These are phyloP conservation scores for Chrysina gloriosa DNA, from an alignment of 2,888 invertebrate genomes.

Conservation along the genomic window DNA sequence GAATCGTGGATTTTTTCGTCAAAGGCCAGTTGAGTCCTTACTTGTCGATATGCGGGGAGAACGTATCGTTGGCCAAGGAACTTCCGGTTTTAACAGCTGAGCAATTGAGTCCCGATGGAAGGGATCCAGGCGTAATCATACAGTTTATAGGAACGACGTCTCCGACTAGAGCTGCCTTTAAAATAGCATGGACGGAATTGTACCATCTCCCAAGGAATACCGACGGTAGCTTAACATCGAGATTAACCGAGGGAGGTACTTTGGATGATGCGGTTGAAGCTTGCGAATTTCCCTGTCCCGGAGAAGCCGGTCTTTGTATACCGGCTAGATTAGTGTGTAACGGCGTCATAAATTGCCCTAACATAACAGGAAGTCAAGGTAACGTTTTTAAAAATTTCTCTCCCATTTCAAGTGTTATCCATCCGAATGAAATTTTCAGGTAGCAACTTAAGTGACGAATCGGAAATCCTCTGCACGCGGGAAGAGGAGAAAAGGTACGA, in stretches of 20 bases:
- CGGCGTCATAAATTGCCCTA: conserved; percentile 89
- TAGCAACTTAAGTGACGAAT: conserved; percentile 74
- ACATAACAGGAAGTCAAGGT: conserved; percentile 69
- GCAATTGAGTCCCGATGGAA: conserved; percentile 76
- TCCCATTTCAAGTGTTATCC: neutral
- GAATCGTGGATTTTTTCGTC: conserved; percentile 82
- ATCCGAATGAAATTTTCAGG: conserved; percentile 51
- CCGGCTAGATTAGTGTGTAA: conserved; percentile 87
- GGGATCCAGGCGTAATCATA: conserved; percentile 71
- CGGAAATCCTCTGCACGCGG: conserved; percentile 75
- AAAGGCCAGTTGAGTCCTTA: conserved; percentile 75
- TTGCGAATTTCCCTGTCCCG: conserved; percentile 91
- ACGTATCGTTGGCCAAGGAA: conserved; percentile 83
- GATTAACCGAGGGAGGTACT: conserved; percentile 71
- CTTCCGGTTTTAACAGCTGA: conserved; percentile 83
- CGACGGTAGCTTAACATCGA: conserved; percentile 84
- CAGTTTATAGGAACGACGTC: conserved; percentile 73
- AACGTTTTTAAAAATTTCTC: conserved; percentile 46
- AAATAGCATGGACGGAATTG: conserved; percentile 90
- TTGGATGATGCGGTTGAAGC: conserved; percentile 66
- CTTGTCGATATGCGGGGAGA: conserved; percentile 86
- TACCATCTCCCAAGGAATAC: conserved; percentile 87
- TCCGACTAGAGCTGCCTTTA: conserved; percentile 86
- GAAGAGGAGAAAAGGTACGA: conserved; percentile 59
- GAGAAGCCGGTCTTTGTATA: conserved; percentile 84